Evolutionary conservation across 2,797 vertebrate species (phyloP).

Genomic region (Microctenopoma lineatum): DNA sequence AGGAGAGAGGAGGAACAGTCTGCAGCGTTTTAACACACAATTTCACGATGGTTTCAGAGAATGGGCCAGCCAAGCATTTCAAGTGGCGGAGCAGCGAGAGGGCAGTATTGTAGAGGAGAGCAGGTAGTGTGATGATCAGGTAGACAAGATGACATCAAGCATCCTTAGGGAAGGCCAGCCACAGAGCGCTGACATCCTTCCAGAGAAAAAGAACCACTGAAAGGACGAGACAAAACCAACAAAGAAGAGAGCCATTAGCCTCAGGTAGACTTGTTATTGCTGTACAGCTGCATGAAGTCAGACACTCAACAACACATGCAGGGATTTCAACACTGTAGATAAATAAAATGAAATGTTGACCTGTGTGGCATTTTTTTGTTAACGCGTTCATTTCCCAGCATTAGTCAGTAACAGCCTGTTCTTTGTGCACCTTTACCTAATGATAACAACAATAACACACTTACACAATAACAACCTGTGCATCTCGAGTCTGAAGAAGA

Average conservation of each 20-base stretch:
- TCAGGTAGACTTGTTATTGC: conserved; percentile 44
- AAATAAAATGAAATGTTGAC: neutral
- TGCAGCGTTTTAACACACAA: conserved; percentile 65
- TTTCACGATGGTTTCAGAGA: conserved; percentile 75
- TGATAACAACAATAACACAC: too few species aligned
- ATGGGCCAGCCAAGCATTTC: conserved; percentile 80
- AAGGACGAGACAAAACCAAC: conserved; percentile 73
- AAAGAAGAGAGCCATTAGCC: conserved; percentile 68
- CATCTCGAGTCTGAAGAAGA: neutral
- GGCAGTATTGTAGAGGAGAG: conserved; percentile 73
- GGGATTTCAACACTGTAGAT: neutral
- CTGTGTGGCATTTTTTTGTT: neutral
- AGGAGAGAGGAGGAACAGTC: conserved; percentile 57
- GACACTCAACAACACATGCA: conserved; percentile 8
- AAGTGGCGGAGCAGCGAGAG: conserved; percentile 75
- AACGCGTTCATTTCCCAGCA: neutral
- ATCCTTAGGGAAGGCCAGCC: conserved; percentile 71
- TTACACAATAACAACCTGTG: neutral
- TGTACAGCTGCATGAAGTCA: conserved; percentile 43
- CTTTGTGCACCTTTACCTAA: neutral
- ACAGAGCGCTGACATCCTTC: conserved; percentile 65
- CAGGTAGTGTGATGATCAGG: conserved; percentile 78
- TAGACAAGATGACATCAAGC: conserved; percentile 79
- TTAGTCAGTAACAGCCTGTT: neutral
- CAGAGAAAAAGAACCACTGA: conserved; percentile 65